Evolutionary conservation across 2,113 vertebrate species (phyloP).

Genomic region (Mandrillus leucophaeus): DNA sequence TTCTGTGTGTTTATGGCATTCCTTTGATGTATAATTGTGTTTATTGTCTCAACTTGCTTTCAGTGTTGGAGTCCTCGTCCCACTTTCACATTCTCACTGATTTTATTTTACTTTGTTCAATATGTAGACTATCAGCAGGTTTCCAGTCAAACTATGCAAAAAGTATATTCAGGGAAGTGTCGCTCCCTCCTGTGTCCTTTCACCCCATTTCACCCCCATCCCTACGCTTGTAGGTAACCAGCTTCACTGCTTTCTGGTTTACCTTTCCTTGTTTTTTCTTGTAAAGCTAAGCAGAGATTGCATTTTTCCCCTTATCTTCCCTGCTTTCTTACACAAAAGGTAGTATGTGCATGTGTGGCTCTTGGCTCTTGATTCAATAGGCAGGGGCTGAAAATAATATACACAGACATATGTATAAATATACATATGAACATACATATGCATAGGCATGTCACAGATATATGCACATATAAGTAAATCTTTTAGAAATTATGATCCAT

Average conservation of each 20-base stretch:
- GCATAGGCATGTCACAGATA: too few species aligned
- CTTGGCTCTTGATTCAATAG: too few species aligned
- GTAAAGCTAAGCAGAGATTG: background rate
- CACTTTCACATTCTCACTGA: background rate
- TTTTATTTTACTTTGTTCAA: conserved; percentile 2
- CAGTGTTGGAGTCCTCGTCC: background rate
- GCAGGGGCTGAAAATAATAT: too few species aligned
- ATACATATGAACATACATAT: too few species aligned
- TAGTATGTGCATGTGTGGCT: background rate
- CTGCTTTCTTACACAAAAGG: background rate
- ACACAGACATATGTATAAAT: background rate
- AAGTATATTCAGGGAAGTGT: background rate
- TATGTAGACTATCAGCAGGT: background rate
- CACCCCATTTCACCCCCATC: background rate
- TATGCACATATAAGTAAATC: background rate
- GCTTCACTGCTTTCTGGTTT: background rate
- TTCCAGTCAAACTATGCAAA: background rate
- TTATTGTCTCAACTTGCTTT: background rate
- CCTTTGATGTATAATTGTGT: background rate
- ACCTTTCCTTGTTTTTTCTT: background rate
- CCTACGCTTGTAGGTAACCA: background rate
- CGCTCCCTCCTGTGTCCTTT: background rate
- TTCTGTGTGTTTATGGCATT: background rate
- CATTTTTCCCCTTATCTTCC: background rate
- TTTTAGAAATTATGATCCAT: too few species aligned